Evolutionary conservation across 2,888 invertebrate species (phyloP), one percentile per base, ranked within the genome.

Genomic region (Beris morrisii): DNA sequence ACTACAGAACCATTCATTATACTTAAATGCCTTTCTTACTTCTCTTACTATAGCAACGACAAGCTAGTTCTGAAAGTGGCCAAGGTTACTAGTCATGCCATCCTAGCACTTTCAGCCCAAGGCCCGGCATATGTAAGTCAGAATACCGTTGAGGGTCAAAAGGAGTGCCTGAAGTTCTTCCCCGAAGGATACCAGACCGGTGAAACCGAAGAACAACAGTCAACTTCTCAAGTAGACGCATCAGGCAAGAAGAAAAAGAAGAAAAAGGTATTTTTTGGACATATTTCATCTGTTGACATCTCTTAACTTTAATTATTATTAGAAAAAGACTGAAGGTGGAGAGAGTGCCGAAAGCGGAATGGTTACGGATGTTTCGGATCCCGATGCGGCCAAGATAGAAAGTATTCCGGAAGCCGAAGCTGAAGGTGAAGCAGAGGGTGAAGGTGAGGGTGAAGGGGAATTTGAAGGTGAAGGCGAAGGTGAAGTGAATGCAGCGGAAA

Each of bases 41-140:
- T 15, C 4, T 32, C n/a, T 52, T n/a, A 65, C 75, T 79, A 30
- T 71, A 90, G 90, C 70, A 82, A 83, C 72, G 89, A 89, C 73
- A 88, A 87, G 70, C 80, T 91, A 71, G 85, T 91, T 2, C 75
- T 92, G 5, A 88, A 90, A 80, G 79, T 91, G 12, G 85, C 87
- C 28, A 86, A 85, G 70, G 83, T 85, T 13, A 86, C 84, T 11
- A 85, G 85, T 2, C 86, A 88, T 5, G 86, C 87, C 38, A 84
- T 90, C 44, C 78, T 86, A 0, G 84, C 84, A 2, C 85, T 92
- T 70, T 81, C 85, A 4, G 82, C 85, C 22, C 83, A 88, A 53
- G 87, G 87, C 0, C 90, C 92, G 0, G 83, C 87, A 22, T 89
- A 88, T 75, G 85, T 88, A 30, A 89, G 90, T 74, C 83, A 84